Evolutionary conservation across 2,888 invertebrate genomes (phyloP).

Genomic region (Aphrophora alni): DNA sequence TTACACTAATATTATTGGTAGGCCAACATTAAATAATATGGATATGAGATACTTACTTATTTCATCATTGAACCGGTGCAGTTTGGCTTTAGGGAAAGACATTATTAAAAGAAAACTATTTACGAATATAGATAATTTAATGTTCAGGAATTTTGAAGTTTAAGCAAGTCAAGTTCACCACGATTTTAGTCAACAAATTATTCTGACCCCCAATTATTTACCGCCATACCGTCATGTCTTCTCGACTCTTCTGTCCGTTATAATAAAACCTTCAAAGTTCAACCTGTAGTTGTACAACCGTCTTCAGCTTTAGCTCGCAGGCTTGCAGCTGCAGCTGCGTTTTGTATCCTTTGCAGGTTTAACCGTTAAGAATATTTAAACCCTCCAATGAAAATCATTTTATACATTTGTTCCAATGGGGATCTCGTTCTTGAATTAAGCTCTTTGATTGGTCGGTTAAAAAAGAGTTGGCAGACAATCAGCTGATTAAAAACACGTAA

Average conservation of each 20-base stretch:
- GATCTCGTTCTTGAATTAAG: constrained; percentile 15
- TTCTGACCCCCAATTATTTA: no score
- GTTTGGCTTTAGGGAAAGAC: constrained; percentile 63
- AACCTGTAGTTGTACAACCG: no score
- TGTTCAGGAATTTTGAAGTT: no score
- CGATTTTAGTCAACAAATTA: no score
- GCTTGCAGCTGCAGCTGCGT: neutral
- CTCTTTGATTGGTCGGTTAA: constrained; percentile 2
- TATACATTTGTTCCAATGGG: constrained; percentile 15
- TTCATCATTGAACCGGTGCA: constrained; percentile 64
- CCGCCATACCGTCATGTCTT: no score
- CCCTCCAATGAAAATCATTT: neutral
- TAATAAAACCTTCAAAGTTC: no score
- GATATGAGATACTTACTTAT: constrained; percentile 59
- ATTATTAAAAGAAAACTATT: constrained; percentile 24
- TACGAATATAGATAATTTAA: no score
- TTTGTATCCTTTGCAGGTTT: neutral
- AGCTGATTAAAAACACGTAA: constrained; percentile 18
- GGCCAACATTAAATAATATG: no score
- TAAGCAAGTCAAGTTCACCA: no score
- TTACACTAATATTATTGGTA: no score
- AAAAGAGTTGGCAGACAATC: constrained; percentile 13
- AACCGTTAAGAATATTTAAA: neutral
- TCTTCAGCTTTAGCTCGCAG: no score
- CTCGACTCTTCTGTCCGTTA: no score